A percentile compares a stretch with the other conserved stretches of the same genome.
Evolutionary conservation across 92 coral and sea anemone genomes (phyloP).

Genomic region (Scolanthus callimorphus): DNA sequence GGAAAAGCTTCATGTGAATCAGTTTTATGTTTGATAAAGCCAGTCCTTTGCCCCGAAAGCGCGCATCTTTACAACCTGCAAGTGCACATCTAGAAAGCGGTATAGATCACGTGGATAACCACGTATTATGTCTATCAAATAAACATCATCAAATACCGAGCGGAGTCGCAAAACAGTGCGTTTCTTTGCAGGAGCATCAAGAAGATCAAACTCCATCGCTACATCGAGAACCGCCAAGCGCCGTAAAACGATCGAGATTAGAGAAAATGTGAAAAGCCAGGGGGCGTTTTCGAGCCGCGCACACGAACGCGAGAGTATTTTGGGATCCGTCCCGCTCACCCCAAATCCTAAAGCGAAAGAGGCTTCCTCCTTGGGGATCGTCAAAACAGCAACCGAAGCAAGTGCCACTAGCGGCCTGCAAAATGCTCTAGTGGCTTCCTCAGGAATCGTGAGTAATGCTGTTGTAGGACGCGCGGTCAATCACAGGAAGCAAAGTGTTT

Average conservation of each 20-base stretch:
- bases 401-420: constrained; percentile 11
- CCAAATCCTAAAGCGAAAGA: constrained; percentile 55
- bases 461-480: constrained; percentile 29
- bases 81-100: no score
- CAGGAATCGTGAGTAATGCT: constrained; percentile 24
- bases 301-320: constrained; percentile 47
- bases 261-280: constrained; percentile 91
- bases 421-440: constrained; percentile 12
- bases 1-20: no score
- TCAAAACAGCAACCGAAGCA: not conserved
- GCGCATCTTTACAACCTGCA: no score
- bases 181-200: constrained; percentile 36
- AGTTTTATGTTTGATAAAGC: no score
- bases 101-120: no score
- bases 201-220: constrained; percentile 46
- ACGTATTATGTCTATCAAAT: no score
- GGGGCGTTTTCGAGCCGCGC: constrained; percentile 91
- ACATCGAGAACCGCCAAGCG: constrained; percentile 66
- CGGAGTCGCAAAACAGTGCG: no score
- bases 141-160: no score
- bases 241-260: constrained; percentile 72
- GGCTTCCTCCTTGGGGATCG: not conserved
- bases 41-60: no score
- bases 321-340: constrained; percentile 3
- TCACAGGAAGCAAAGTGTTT: constrained; percentile 17